A percentile compares a stretch with the other conserved stretches of the same genome.
Conservation (phyloP, 2,113 vertebrate genomes). For the Passer montanus region DNA sequence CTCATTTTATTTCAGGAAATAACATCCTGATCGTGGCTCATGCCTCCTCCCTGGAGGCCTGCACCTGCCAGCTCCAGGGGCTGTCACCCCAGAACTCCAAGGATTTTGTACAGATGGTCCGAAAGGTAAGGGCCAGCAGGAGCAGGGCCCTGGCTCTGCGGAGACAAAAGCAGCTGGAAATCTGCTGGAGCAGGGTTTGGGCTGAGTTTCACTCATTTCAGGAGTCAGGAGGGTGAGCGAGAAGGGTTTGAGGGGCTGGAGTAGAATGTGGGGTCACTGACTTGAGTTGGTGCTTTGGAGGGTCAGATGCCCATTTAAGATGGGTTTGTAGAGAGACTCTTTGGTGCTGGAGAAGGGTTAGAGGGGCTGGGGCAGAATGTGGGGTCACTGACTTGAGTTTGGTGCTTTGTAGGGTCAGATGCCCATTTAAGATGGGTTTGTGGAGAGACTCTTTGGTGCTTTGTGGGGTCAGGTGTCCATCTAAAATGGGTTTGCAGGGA, state of each 20-base stretch:
- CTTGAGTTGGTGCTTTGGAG: too few relatives aligned
- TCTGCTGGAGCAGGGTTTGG: background rate
- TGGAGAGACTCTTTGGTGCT: too few relatives aligned
- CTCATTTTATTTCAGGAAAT: slow-evolving; percentile 78
- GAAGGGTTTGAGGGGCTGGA: background rate
- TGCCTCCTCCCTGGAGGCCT: slow-evolving; percentile 95
- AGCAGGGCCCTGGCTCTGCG: background rate
- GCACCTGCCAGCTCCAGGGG: slow-evolving; percentile 96
- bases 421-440: fast-evolving
- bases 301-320: fast-evolving
- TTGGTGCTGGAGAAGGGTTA: background rate
- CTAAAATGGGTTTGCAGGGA: too few relatives aligned
- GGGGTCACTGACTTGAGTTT: background rate
- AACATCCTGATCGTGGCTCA: slow-evolving; percentile 97
- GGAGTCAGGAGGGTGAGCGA: background rate
- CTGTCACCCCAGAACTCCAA: slow-evolving; percentile 94
- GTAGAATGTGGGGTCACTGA: background rate
- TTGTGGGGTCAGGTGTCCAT: fast-evolving
- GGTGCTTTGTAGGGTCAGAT: fast-evolving
- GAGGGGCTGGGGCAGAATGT: background rate
- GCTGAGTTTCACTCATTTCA: fast-evolving
- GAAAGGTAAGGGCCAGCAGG: slow-evolving; percentile 83
- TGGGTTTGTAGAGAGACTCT: too few relatives aligned
- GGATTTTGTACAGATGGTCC: slow-evolving; percentile 98
- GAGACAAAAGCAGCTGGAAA: background rate